Evolutionary conservation across 2,888 invertebrate genomes (phyloP), one percentile per base, ranked within the genome.

Genomic region (Danaus chrysippus): DNA sequence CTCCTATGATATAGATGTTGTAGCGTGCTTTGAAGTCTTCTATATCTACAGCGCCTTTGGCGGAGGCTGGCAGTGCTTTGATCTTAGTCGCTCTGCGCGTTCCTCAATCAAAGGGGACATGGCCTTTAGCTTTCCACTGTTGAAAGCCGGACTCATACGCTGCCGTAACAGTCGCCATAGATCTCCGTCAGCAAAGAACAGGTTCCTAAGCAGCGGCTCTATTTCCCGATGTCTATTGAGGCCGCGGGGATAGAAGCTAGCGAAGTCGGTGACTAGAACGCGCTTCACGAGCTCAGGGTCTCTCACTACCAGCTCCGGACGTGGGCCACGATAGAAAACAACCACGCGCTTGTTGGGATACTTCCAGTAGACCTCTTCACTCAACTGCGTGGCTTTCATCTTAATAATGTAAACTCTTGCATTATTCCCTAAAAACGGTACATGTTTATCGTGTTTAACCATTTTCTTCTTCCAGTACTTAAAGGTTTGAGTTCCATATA

Each of bases 221-320:
- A 66, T 60, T 11, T 70, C 61, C 1, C 61, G 67, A 42, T 70
- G 66, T 56, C 71, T 64, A 8, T 68, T 69, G 13, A 66, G 67
- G 0, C 72, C 73, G 1, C 73, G 67, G 9, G 12, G 83, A 73
- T 0, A 68, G 71, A 87, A 87, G 57, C 77, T 71, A 0, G 71
- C 65, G 42, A 86, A 86, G 58, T 87, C 85, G 1, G 74, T 68
- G 58, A 58, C 81, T n/a, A 87, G 62, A 54, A 87, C 79, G 12
- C 68, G 62, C 58, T 72, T 80, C 0, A 72, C n/a, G n/a, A n/a
- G n/a, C n/a, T n/a, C n/a, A n/a, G n/a, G n/a, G n/a, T n/a, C n/a
- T n/a, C n/a, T n/a, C 76, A 87, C 69, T 8, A 87, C 65, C 10
- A 87, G 70, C 53, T 79, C 81, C 1, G 87, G 86, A 0, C 72